Evolutionary conservation across 2,888 invertebrate species (phyloP).

Genomic region (Drosophila ezoana): DNA sequence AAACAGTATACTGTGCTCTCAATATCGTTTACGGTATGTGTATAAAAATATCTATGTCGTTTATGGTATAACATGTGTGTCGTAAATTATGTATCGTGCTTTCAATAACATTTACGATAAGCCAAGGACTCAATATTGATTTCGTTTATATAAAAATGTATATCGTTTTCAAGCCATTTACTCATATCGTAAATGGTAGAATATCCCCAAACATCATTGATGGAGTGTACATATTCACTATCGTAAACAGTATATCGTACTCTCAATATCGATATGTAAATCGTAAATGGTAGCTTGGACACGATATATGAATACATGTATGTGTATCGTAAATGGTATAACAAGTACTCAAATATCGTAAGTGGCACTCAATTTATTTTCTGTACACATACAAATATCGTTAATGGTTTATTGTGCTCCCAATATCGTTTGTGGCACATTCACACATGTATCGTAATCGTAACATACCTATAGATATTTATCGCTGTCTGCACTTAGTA

Average conservation of each 20-base stretch:
- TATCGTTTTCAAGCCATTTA: background rate
- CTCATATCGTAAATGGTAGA: background rate
- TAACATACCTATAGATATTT: slow-evolving; percentile 54
- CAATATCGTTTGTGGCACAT: slow-evolving; percentile 17
- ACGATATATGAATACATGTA: background rate
- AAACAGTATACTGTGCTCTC: background rate
- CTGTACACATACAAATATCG: background rate
- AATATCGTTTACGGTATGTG: slow-evolving; percentile 17
- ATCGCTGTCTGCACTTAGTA: slow-evolving; percentile 59
- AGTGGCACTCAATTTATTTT: background rate
- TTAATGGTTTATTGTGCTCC: slow-evolving; percentile 12
- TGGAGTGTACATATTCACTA: background rate
- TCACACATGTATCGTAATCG: slow-evolving; percentile 25
- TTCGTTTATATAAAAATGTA: too few species aligned
- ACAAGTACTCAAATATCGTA: slow-evolving; percentile 2
- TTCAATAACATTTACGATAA: background rate
- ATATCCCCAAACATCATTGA: background rate
- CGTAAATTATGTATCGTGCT: background rate
- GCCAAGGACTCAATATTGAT: too few species aligned
- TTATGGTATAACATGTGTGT: background rate
- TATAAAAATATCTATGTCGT: background rate
- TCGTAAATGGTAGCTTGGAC: slow-evolving; percentile 15
- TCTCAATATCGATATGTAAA: background rate
- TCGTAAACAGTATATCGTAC: too few species aligned
- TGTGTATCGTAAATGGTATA: background rate